A percentile compares a stretch with the other conserved stretches of the same genome.
phyloP scores from a whole-genome alignment of 1,140 invertebrate genomes.

The Elymnias hypermnestra region DNA sequence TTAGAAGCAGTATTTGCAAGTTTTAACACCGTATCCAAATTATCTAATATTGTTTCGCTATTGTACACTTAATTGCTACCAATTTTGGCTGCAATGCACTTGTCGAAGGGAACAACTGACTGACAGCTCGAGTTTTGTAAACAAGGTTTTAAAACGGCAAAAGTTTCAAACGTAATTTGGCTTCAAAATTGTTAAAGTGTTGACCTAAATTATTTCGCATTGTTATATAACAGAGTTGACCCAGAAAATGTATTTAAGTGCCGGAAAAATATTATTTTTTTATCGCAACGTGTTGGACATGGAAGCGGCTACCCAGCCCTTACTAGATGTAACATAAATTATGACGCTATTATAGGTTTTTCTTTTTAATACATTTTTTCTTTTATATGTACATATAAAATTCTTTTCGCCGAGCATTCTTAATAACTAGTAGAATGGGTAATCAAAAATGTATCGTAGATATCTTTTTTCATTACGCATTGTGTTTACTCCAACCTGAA shows the following conservation, averaged over 20 bases:
- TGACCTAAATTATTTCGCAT: constrained; percentile 23
- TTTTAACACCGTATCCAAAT: constrained; percentile 5
- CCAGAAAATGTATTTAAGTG: constrained; percentile 22
- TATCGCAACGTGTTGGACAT: constrained; percentile 19
- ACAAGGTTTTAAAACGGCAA: constrained; percentile 24
- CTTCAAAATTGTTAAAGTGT: constrained; percentile 25
- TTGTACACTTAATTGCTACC: constrained; percentile 21
- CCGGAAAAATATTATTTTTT: constrained; percentile 23
- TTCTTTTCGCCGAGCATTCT: too few species aligned
- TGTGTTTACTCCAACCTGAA: too few species aligned
- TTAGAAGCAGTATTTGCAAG: too few species aligned
- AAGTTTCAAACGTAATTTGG: constrained; percentile 25
- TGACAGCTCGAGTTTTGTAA: constrained; percentile 24
- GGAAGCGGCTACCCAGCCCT: too few species aligned
- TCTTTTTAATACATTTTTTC: not conserved
- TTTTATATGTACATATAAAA: not conserved
- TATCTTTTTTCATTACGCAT: too few species aligned
- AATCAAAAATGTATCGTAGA: too few species aligned
- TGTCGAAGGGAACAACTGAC: constrained; percentile 21
- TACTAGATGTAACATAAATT: constrained; percentile 12
- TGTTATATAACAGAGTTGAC: constrained; percentile 20
- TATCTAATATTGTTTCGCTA: constrained; percentile 14
- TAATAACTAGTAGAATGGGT: too few species aligned
- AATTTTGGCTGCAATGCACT: constrained; percentile 23
- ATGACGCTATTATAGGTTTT: not conserved